phyloP scores from a whole-genome alignment of 1,140 invertebrate genomes.

The Panagrolaimus sp. region DNA sequence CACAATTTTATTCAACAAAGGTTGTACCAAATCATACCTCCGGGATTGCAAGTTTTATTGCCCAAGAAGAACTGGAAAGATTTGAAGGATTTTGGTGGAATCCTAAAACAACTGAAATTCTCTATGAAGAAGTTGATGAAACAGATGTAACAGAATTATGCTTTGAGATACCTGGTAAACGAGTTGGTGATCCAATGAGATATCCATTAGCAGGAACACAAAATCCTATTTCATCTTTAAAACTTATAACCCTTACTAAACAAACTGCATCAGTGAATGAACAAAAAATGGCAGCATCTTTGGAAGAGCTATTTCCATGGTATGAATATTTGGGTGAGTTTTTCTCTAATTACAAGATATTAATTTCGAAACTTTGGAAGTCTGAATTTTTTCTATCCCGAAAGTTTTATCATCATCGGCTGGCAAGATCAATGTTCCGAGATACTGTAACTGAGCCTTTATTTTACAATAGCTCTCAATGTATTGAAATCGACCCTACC shows the following conservation, averaged over 20 bases:
- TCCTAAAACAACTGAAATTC: slow-evolving; percentile 26
- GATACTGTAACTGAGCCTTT: no score
- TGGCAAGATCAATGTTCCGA: no score
- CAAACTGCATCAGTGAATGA: slow-evolving; percentile 22
- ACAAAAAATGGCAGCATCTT: slow-evolving; percentile 13
- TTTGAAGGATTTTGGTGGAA: slow-evolving; percentile 47
- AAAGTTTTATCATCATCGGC: no score
- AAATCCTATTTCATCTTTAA: slow-evolving; percentile 26
- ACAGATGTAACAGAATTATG: slow-evolving; percentile 19
- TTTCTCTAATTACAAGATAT: no score
- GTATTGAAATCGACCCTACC: no score
- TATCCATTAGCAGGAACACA: slow-evolving; percentile 38
- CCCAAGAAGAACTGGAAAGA: slow-evolving; percentile 44
- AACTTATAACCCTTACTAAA: slow-evolving; percentile 30
- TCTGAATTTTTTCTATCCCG: no score
- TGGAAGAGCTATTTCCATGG: slow-evolving; percentile 35
- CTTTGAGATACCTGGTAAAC: slow-evolving; percentile 32
- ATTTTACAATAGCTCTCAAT: no score
- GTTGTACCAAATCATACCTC: slow-evolving; percentile 23
- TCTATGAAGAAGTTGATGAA: slow-evolving; percentile 45
- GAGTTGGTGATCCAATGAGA: slow-evolving; percentile 21
- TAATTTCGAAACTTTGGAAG: no score
- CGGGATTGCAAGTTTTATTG: slow-evolving; percentile 38
- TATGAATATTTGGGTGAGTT: slow-evolving; percentile 31
- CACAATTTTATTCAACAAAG: slow-evolving; percentile 27